Percentiles rank a stretch among this genome's conserved stretches.
Evolutionary conservation across 2,113 vertebrate species (phyloP).

Genomic region (Limnothrissa miodon): DNA sequence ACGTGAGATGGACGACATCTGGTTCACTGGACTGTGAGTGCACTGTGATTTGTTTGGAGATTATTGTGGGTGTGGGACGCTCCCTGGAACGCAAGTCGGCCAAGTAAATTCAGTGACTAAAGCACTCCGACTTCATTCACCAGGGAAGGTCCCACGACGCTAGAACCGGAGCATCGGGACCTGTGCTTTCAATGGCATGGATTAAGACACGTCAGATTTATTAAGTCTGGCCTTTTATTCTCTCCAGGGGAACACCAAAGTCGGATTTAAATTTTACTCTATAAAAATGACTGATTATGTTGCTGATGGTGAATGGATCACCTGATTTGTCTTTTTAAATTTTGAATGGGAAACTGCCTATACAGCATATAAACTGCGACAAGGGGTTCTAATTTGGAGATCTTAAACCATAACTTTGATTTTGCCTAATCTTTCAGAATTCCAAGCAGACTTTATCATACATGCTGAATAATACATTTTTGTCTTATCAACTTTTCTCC

Average conservation of each 20-base stretch:
- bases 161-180: neutral
- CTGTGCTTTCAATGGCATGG: conserved; percentile 10
- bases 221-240: neutral
- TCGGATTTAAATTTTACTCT: neutral
- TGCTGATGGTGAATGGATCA: conserved; percentile 4
- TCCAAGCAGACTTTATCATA: neutral
- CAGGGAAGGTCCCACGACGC: conserved; percentile 19
- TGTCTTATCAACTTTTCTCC: neutral
- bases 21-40: neutral
- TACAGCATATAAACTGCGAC: neutral
- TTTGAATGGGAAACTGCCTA: neutral
- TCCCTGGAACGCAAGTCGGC: conserved; percentile 18
- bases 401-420: neutral
- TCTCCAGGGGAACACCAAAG: neutral
- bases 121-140: conserved; percentile 34
- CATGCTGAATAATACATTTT: neutral
- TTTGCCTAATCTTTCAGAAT: neutral
- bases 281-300: neutral
- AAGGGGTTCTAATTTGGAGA: neutral
- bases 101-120: conserved; percentile 27
- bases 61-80: conserved; percentile 18
- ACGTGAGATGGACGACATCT: conserved; percentile 9
- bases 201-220: conserved; percentile 18
- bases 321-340: neutral
- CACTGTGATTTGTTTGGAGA: conserved; percentile 10